These are phyloP conservation scores for Lissonota sp. DNA, from an alignment of 2,888 invertebrate genomes.

Conservation along the genomic window DNA sequence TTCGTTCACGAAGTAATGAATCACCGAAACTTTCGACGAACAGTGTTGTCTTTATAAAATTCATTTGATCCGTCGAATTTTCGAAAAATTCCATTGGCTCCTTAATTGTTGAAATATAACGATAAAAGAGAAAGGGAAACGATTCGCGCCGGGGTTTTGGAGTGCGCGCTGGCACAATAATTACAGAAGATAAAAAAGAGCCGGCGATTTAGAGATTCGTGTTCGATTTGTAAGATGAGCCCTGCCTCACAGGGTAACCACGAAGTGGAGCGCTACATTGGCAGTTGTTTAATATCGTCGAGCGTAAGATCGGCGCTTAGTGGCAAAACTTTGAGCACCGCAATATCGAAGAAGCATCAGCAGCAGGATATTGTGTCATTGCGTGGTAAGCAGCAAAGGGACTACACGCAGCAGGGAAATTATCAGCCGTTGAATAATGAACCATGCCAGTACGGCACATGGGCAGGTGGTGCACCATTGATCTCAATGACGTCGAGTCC, in stretches of 20 bases:
- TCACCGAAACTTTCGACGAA: too few species aligned
- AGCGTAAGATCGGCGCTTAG: slow-evolving; percentile 71
- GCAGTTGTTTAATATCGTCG: slow-evolving; percentile 87
- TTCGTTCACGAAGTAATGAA: too few species aligned
- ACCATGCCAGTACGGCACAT: slow-evolving; percentile 85
- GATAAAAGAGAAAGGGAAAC: too few species aligned
- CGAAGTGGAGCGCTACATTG: slow-evolving; percentile 88
- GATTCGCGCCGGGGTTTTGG: not conserved
- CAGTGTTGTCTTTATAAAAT: not conserved
- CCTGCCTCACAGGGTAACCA: slow-evolving; percentile 87
- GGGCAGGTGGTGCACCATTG: slow-evolving; percentile 91
- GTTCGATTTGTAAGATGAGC: slow-evolving; percentile 87
- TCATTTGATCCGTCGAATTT: not conserved
- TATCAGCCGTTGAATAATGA: slow-evolving; percentile 64
- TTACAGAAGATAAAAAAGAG: not conserved
- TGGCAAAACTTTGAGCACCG: slow-evolving; percentile 67
- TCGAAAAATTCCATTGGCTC: not conserved
- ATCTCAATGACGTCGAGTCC: slow-evolving; percentile 90
- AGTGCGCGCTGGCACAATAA: not conserved
- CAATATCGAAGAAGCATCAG: slow-evolving; percentile 59
- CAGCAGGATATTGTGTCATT: slow-evolving; percentile 48
- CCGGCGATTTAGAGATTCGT: slow-evolving; percentile 79
- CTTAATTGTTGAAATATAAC: too few species aligned
- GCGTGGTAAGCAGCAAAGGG: slow-evolving; percentile 56
- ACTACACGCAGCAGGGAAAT: slow-evolving; percentile 66